Evolutionary conservation across 2,888 invertebrate genomes (phyloP), one percentile per base, ranked within the genome.

Genomic region (Caradrina kadenii): DNA sequence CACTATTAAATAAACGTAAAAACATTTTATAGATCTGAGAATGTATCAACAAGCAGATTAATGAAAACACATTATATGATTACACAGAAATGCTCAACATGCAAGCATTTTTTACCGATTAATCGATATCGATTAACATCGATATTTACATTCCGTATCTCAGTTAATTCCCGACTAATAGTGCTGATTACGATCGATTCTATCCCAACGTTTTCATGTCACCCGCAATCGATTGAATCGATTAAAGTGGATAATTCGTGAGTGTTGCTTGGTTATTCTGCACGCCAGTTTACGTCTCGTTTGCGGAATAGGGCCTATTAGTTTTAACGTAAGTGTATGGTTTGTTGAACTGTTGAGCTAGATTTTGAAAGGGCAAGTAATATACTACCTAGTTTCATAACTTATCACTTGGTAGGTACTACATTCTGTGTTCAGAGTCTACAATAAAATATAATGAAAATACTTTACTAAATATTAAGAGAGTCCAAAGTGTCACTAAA

Each of bases 61-160:
- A 77, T 59, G 73, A 64, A 78, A 74, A 66, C 56, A 61, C 42
- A 65, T 69, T 39, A 62, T 54, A 13, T 22, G 52, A 63, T 69
- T 61, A 73, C 69, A 59, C 26, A 66, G 67, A 65, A 80, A 64
- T 31, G n/a, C 55, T 58, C 52, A 72, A 75, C 49, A 63, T 17
- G 17, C 39, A 35, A n/a, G 19, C 21, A 64, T 73, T 73, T 75
- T 73, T 67, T 69, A 61, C n/a, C 73, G 71, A 76, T 74, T 76
- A 82, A 76, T 69, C 67, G 65, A 22, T 65, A 84, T 56, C 69
- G 69, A 80, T 76, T 73, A 72, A 78, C 82, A 78, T 83, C 76
- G 63, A 73, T 81, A 79, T 83, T 83, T 74, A 76, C 76, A 83
- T 83, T 81, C 82, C 64, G 63, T 53, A 67, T 76, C 74, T 83